phyloP scores from a whole-genome alignment of 2,113 vertebrate genomes.

The Leuciscus idus region DNA sequence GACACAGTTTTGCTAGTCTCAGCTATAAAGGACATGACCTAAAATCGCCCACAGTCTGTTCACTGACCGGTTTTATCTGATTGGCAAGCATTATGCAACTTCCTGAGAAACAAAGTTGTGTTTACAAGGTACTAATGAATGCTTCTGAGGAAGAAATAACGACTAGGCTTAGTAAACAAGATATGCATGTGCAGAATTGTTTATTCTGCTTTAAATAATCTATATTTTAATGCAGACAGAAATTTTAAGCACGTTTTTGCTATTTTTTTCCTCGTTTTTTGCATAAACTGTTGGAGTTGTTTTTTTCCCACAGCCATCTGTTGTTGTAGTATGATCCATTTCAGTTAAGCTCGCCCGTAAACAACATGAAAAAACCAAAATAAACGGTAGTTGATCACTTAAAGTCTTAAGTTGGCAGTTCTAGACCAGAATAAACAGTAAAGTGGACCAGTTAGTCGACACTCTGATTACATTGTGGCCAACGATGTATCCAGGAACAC shows the following conservation, averaged over 20 bases:
- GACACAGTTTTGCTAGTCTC: neutral
- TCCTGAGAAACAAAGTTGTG: neutral
- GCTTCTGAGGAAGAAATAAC: neutral
- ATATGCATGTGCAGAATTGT: neutral
- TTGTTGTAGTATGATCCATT: neutral
- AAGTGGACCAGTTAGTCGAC: neutral
- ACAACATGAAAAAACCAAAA: neutral
- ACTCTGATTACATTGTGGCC: neutral
- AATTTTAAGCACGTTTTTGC: neutral
- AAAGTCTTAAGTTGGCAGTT: neutral
- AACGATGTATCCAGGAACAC: no score
- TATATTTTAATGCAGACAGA: neutral
- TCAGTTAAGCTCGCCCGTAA: neutral
- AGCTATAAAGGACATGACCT: neutral
- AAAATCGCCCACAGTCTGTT: neutral
- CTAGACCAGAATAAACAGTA: neutral
- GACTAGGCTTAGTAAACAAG: neutral
- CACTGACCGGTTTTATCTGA: conserved; percentile 4
- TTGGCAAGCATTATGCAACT: neutral
- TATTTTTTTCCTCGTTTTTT: neutral
- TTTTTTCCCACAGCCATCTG: neutral
- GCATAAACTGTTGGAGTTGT: neutral
- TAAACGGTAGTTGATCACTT: neutral
- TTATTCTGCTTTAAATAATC: neutral
- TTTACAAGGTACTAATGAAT: conserved; percentile 4